Conservation (phyloP, 1,140 invertebrate genomes). For the Drosophila lini region DNA sequence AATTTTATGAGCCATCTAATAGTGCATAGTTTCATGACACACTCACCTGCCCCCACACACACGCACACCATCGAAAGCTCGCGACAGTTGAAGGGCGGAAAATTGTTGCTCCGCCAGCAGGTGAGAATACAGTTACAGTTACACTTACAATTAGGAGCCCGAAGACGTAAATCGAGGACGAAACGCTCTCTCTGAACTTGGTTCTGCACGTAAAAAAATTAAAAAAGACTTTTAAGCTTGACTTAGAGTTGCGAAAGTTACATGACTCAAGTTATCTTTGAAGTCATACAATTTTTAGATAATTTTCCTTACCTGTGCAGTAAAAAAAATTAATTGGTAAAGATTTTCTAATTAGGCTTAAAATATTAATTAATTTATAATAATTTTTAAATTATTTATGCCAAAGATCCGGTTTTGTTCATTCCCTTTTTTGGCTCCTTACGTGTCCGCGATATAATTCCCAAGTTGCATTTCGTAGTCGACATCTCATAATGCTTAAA, state of each 20-base stretch:
- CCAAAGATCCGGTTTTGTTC: rapidly evolving
- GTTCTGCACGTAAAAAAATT: constrained; percentile 3
- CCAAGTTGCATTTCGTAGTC: neutral
- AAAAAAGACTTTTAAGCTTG: neutral
- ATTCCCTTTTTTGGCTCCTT: neutral
- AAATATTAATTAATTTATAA: neutral
- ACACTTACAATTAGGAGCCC: constrained; percentile 30
- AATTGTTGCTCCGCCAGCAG: constrained; percentile 72
- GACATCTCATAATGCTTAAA: neutral
- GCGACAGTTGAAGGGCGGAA: constrained; percentile 36
- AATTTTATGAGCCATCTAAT: constrained; percentile 41
- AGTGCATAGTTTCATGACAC: constrained; percentile 34
- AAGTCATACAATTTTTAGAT: neutral
- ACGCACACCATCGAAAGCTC: constrained; percentile 6
- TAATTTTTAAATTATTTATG: neutral
- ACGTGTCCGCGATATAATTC: no score
- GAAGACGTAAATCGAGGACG: constrained; percentile 29
- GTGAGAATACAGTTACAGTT: constrained; percentile 29
- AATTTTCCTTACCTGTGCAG: neutral
- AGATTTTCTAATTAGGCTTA: neutral
- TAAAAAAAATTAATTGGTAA: neutral
- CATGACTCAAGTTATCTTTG: neutral
- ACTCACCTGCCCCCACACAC: constrained; percentile 17
- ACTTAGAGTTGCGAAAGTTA: neutral
- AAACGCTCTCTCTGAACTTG: constrained; percentile 11